Conservation (phyloP, 2,113 vertebrate genomes). For the Isichthys henryi region DNA sequence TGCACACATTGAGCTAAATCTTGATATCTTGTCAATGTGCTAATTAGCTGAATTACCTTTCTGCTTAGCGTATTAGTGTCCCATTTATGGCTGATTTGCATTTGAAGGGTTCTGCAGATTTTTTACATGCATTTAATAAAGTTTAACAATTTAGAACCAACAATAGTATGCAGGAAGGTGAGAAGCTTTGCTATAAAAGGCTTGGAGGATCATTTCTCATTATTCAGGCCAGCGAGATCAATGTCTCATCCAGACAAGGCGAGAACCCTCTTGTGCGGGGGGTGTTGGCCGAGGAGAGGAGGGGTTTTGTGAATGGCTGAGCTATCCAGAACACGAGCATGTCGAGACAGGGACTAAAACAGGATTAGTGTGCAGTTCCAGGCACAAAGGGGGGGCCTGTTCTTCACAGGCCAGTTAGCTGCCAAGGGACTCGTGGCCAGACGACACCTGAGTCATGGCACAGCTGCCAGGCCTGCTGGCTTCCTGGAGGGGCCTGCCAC, state of each 20-base stretch:
- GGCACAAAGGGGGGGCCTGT: slow-evolving; percentile 23
- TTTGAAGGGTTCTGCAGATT: background rate
- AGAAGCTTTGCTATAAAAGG: background rate
- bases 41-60: background rate
- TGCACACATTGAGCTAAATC: background rate
- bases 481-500: slow-evolving; percentile 36
- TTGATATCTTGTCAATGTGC: background rate
- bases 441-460: slow-evolving; percentile 27
- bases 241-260: background rate
- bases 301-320: background rate
- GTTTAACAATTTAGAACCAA: background rate
- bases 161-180: background rate
- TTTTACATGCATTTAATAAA: background rate
- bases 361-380: slow-evolving; percentile 4
- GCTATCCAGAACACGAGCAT: slow-evolving; percentile 16
- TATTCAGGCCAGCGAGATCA: background rate
- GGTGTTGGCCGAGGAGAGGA: background rate
- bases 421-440: background rate
- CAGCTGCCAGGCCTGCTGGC: slow-evolving; percentile 35
- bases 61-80: background rate
- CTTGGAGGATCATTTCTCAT: background rate
- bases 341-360: slow-evolving; percentile 29
- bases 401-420: background rate
- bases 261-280: background rate
- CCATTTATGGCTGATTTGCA: background rate